These are phyloP conservation scores for Psilopsiagon aurifrons DNA, from an alignment of 2,113 vertebrate species.

Conservation along the genomic window DNA sequence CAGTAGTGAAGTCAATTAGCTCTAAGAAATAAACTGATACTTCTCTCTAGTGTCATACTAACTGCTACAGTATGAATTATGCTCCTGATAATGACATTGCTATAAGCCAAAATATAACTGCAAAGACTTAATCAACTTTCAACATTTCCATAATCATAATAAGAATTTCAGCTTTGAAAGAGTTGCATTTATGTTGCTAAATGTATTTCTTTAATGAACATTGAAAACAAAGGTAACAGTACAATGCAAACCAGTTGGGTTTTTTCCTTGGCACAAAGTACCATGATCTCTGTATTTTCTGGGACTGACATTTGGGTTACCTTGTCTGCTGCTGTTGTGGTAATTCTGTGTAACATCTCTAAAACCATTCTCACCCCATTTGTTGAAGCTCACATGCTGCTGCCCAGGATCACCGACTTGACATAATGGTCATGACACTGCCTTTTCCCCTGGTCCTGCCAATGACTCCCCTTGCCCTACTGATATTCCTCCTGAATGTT, in stretches of 20 bases:
- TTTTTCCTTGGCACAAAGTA: neutral
- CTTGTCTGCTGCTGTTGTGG: neutral
- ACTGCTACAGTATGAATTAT: slow-evolving; percentile 57
- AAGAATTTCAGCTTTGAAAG: slow-evolving; percentile 52
- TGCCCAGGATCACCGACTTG: neutral
- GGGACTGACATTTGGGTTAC: neutral
- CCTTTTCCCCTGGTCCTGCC: neutral
- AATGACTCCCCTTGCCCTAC: neutral
- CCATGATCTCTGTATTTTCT: neutral
- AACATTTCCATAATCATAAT: slow-evolving; percentile 58
- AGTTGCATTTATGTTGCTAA: slow-evolving; percentile 5
- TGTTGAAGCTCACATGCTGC: neutral
- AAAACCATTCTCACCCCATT: neutral
- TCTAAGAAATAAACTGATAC: slow-evolving; percentile 66
- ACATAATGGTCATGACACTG: accelerated
- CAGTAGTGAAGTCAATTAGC: slow-evolving; percentile 54
- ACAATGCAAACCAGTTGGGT: neutral
- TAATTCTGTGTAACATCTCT: neutral
- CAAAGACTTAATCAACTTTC: slow-evolving; percentile 59
- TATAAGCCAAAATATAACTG: slow-evolving; percentile 59
- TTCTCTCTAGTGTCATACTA: slow-evolving; percentile 54
- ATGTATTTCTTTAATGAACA: neutral
- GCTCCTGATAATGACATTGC: slow-evolving; percentile 59
- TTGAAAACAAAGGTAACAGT: slow-evolving; percentile 33
- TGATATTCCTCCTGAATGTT: neutral